Evolutionary conservation across 2,797 vertebrate species (phyloP), one percentile per base, ranked within the genome.

Genomic region (Rhynchotus rufescens): DNA sequence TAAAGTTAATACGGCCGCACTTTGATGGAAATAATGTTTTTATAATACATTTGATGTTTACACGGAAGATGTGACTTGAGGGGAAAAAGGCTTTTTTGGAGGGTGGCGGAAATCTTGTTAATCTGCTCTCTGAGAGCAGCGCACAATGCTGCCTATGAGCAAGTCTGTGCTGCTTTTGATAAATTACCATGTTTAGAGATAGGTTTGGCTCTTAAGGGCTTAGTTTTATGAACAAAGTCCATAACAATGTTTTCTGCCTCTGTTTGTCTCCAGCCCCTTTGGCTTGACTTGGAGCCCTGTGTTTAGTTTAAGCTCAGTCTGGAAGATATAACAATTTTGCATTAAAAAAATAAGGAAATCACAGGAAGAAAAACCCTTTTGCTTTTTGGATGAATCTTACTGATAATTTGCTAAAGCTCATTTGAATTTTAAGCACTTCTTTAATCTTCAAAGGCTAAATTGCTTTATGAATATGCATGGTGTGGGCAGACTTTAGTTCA

Each of bases 341-440:
- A 98, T 98, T 98, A 96, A 96, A 97, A 97, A 92, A 95, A 97
- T 97, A 97, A 98, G 97, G 96, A 98, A 98, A 98, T 98, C 97
- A 97, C 97, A 98, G 97, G 97, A 98, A 98, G 97, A 97, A 98
- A 98, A 98, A 97, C 97, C 97, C 98, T 98, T 98, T 98, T 98
- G 98, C 98, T 99, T 99, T 99, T 99, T 99, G 98, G 98, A 98
- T 98, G 98, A 99, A 99, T 99, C 99, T 99, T 99, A 98, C 99
- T 98, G 98, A 99, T 99, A 99, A 99, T 99, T 99, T 99, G 98
- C 98, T 98, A 98, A 98, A 98, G 98, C 99, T 99, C 99, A 99
- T 99, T 99, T 99, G 99, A 99, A 99, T 99, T 99, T 99, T 99
- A 99, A 99, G 99, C 99, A 99, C 99, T 99, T 99, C 99, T 99